These are phyloP conservation scores for Anneissia japonica DNA, from an alignment of 35 echinoderm and acorn worm species.

Conservation along the genomic window DNA sequence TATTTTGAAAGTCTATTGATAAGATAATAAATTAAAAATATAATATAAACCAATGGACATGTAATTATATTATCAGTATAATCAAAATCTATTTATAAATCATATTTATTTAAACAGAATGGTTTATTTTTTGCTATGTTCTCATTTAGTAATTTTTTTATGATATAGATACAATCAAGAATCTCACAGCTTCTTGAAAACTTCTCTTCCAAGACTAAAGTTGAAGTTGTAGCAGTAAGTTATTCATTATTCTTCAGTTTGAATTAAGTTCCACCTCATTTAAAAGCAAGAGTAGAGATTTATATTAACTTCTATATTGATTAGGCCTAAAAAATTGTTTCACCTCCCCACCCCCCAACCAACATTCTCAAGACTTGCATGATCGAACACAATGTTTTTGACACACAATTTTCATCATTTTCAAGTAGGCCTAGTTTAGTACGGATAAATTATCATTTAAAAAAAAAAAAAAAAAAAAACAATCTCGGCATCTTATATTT, in stretches of 20 bases:
- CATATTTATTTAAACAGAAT: neutral
- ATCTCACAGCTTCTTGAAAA: conserved; percentile 56
- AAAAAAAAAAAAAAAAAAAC: too few relatives aligned
- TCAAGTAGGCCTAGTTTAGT: neutral
- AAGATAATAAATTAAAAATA: neutral
- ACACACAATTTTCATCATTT: neutral
- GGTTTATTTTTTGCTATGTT: neutral
- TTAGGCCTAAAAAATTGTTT: neutral
- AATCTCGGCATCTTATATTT: too few relatives aligned
- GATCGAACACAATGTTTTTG: neutral
- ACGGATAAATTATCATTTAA: neutral
- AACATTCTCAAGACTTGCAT: neutral
- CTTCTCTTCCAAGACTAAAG: conserved; percentile 59
- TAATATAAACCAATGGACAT: neutral
- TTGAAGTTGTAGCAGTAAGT: conserved; percentile 85
- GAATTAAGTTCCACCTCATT: neutral
- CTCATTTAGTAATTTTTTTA: conserved; percentile 6
- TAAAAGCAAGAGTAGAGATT: neutral
- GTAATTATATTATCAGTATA: neutral
- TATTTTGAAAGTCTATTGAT: neutral
- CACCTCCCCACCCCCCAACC: neutral
- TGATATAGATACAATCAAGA: conserved; percentile 63
- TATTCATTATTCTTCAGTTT: neutral
- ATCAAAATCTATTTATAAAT: neutral
- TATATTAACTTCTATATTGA: neutral